Conservation (phyloP, 2,797 vertebrate species). For the Molossus alvarezi region DNA sequence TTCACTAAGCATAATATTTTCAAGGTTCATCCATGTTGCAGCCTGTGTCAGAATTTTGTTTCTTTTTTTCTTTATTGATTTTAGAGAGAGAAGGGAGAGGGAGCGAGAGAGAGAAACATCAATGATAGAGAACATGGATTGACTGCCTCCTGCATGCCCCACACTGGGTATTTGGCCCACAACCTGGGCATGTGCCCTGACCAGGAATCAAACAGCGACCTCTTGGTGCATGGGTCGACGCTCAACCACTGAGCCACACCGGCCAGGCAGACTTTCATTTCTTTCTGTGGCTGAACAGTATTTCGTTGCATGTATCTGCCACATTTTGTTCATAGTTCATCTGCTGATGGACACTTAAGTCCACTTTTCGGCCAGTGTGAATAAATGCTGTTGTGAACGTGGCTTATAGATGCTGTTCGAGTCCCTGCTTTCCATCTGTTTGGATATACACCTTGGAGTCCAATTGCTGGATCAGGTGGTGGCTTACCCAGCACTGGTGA, state of each 20-base stretch:
- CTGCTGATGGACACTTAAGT: neutral
- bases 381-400: neutral
- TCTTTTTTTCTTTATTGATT: neutral
- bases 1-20: slow-evolving; percentile 17
- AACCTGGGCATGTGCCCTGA: no score
- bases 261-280: neutral
- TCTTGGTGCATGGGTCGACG: no score
- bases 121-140: no score
- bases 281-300: neutral
- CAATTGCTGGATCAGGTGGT: neutral
- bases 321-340: neutral
- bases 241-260: no score
- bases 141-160: no score
- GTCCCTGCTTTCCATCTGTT: neutral
- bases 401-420: neutral
- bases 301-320: neutral
- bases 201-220: no score
- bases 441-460: neutral
- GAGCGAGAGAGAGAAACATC: no score
- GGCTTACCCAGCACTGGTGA: neutral
- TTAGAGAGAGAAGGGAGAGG: no score
- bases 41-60: slow-evolving; percentile 8
- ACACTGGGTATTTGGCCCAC: no score
- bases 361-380: neutral
- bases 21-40: neutral